Conservation (phyloP, 2,888 invertebrate genomes). For the Aproaerema taeniolella region DNA sequence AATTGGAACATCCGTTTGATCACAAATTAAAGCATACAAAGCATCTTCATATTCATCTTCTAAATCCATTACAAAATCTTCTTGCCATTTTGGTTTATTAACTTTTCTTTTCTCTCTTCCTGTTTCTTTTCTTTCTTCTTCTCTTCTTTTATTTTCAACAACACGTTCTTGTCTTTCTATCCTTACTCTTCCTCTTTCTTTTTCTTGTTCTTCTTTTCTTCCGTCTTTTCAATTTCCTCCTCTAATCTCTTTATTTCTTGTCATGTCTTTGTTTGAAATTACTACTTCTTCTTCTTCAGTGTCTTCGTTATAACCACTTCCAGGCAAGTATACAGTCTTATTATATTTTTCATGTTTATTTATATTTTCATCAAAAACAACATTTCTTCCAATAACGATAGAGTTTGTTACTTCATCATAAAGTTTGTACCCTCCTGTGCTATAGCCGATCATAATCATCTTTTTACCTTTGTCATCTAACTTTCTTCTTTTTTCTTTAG, state of each 20-base stretch:
- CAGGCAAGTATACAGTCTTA: not conserved
- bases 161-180: not conserved
- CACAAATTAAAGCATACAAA: too few relatives aligned
- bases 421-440: conserved; percentile 12
- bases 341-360: not conserved
- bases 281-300: not conserved
- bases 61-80: conserved; percentile 11
- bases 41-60: conserved; percentile 12
- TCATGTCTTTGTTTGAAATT: not conserved
- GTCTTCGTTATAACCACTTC: not conserved
- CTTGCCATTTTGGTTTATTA: conserved; percentile 14
- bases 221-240: not conserved
- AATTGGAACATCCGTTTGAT: too few relatives aligned
- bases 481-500: conserved; percentile 12
- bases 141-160: not conserved
- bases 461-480: conserved; percentile 9
- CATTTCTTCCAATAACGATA: conserved; percentile 5
- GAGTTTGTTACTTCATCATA: not conserved
- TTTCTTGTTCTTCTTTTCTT: not conserved
- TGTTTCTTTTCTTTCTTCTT: not conserved
- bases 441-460: conserved; percentile 14
- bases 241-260: conserved; percentile 1
- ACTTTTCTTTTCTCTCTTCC: conserved; percentile 9
- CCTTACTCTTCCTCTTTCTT: not conserved
- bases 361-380: conserved; percentile 7